These are phyloP conservation scores for Nerophis lumbriciformis DNA, from an alignment of 2,113 vertebrate genomes.

Conservation along the genomic window DNA sequence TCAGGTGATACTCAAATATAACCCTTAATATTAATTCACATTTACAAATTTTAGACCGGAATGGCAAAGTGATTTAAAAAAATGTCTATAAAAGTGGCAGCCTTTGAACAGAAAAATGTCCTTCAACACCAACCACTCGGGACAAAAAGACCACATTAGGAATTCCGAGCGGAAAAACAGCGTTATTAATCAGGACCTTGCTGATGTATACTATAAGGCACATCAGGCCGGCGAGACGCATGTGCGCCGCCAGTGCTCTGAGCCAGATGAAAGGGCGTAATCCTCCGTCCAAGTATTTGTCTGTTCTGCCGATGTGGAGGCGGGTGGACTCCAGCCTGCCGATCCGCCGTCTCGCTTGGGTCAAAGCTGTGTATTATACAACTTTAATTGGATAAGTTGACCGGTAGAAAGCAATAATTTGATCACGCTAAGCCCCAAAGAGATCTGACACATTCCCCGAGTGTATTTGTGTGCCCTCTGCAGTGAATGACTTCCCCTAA, in stretches of 20 bases:
- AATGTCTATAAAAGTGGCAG: conserved; percentile 10
- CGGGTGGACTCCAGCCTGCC: conserved; percentile 29
- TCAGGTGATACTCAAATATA: too few relatives aligned
- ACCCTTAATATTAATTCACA: not conserved
- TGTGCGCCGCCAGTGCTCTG: conserved; percentile 42
- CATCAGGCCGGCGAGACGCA: conserved; percentile 49
- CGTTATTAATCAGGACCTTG: conserved; percentile 31
- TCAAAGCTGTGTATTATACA: conserved; percentile 49
- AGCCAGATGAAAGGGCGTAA: conserved; percentile 55
- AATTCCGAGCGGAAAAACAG: conserved; percentile 38
- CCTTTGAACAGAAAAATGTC: conserved; percentile 1
- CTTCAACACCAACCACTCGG: not conserved
- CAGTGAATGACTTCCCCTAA: conserved; percentile 47
- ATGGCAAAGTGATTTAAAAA: not conserved
- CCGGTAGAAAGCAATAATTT: conserved; percentile 61
- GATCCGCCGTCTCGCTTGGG: conserved; percentile 32
- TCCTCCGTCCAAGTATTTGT: conserved; percentile 44
- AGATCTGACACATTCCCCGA: conserved; percentile 47
- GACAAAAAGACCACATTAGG: conserved; percentile 22
- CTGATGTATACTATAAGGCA: conserved; percentile 47
- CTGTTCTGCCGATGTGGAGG: conserved; percentile 43
- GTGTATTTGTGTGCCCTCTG: conserved; percentile 43
- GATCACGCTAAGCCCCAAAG: conserved; percentile 57
- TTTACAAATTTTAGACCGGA: conserved; percentile 11
- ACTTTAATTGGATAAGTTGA: conserved; percentile 65